phyloP scores from a whole-genome alignment of 2,888 invertebrate species.

The Sympetrum striolatum region DNA sequence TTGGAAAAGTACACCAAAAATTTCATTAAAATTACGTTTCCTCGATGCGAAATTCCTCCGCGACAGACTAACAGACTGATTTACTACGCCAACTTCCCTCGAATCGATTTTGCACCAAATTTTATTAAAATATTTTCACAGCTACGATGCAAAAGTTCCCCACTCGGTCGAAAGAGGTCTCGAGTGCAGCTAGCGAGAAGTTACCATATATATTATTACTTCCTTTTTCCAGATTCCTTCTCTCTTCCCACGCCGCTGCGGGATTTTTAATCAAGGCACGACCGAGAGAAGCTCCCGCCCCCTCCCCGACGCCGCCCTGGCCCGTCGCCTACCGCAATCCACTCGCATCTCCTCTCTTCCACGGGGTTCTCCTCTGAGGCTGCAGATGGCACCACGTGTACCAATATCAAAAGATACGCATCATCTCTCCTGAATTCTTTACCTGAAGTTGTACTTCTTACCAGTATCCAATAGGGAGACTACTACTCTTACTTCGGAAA shows the following conservation, averaged over 20 bases:
- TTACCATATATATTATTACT: neutral
- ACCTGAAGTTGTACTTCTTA: too few relatives aligned
- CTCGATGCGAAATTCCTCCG: neutral
- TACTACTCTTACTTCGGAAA: too few relatives aligned
- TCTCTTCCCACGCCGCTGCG: neutral
- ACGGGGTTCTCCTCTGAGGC: neutral
- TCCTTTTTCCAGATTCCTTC: neutral
- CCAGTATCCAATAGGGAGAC: too few relatives aligned
- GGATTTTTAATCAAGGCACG: neutral
- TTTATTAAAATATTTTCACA: neutral
- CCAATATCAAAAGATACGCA: neutral
- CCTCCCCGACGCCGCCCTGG: neutral
- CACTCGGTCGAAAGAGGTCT: neutral
- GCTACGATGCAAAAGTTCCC: neutral
- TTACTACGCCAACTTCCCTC: neutral
- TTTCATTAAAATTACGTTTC: neutral
- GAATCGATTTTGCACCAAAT: neutral
- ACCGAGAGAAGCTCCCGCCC: neutral
- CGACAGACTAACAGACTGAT: neutral
- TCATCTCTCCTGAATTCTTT: too few relatives aligned
- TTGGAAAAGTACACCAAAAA: neutral
- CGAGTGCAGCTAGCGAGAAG: neutral
- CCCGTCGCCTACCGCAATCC: neutral
- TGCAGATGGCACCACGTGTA: neutral
- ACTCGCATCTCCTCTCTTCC: neutral